Base-by-base conservation (phyloP, 2,113 vertebrate species). In the Brachionichthys hirsutus region DNA sequence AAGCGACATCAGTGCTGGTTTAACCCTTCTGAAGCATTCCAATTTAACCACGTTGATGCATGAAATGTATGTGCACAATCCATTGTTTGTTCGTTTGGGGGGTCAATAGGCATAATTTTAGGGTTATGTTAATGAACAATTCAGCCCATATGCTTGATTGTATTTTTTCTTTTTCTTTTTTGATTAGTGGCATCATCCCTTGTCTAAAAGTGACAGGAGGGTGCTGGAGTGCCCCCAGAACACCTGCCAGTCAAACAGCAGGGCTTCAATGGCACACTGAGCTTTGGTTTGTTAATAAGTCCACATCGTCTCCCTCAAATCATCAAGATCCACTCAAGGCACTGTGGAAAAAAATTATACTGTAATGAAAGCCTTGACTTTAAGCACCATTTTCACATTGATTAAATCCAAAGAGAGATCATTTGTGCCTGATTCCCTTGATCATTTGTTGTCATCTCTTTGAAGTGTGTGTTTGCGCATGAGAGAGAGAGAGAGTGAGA, bases 401-500 rank as follows among this genome's bases (percentile, higher is more conserved):
- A 56, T 36, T 18, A 62, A 73, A 70, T 76, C 69, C 61, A 43
- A 70, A 67, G 24, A 72, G 54, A 54, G 43, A 77, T 65, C 54
- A 54, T 72, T 76, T 76, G 63, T 20, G 57, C 48, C 57, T 40
- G 67, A 72, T 65, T 86, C 70, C 73, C 75, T 75, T 76, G 80
- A 75, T 80, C 71, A 64, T 74, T 70, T 75, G 58, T 73, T 83
- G 73, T 75, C 44, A 47, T 73, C 63, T 63, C 63, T 83, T 54
- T 77, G 57, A 79, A 62, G 74, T 73, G 62, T 24, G 0, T 68
- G 72, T 63, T 60, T 75, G 71, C 45, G 46, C 63, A 47, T 17
- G 13, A 61, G 36, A 16, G 30, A 41, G 36, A 16, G 30, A 41
- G 41, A 44, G 8, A 52, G 54, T 46, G 58, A 19, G 59, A 53